Base-by-base conservation (phyloP, 1,140 invertebrate species). In the Monochamus saltuarius region DNA sequence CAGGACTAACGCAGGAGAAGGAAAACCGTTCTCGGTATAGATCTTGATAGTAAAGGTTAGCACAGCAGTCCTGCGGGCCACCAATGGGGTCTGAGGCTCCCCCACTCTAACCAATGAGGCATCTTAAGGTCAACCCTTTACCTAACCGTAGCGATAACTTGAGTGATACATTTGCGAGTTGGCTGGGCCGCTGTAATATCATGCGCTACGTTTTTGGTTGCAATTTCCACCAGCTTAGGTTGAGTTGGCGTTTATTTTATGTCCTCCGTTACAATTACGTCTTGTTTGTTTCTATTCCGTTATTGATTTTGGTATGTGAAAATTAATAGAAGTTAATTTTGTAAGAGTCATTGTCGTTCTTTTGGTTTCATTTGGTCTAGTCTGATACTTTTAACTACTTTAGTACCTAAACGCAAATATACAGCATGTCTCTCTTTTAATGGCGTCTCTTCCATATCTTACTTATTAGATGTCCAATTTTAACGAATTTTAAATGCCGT, bases 21-120 rank as follows among this genome's bases (percentile, higher is more conserved):
- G 19, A 60, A 60, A 35, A 45, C 50, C 43, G 38, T 43, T 54
- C 10, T 60, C 55, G 62, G 61, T 70, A 73, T 71, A 71, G 72
- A 75, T 73, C 72, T 73, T 75, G 69, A 73, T 72, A 70, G 68
- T 68, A 67, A 69, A 69, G 66, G 70, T 73, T 68, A 69, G 65
- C 66, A 67, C 55, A 22, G 64, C 65, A 71, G 62, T 69, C 68
- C 68, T 73, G 72, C 63, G 72, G 72, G 63, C 63, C 63, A 62
- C 73, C 72, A 75, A 73, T 73, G 71, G 68, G 69, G 70, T 72
- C 67, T 71, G 69, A 69, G 72, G 69, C 61, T 62, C 66, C 71
- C 73, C 73, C 68, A 68, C 73, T 66, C 67, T 61, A 67, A 73
- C 73, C 72, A 75, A 73, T 73, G 68, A 67, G 67, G 67, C 70